Base-by-base conservation (phyloP, 2,888 invertebrate species). In the Criorhina ranunculi region DNA sequence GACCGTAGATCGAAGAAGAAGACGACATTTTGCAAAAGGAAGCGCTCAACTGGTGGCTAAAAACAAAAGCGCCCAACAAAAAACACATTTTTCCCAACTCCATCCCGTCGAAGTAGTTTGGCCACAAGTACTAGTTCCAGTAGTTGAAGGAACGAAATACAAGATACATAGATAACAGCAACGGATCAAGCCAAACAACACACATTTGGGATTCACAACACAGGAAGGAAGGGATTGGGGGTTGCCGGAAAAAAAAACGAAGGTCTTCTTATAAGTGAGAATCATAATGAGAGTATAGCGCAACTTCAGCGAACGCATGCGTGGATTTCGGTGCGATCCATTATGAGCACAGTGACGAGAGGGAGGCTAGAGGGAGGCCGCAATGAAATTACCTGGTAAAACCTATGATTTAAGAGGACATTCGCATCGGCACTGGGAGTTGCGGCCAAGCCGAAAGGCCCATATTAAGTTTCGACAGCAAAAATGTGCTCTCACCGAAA, bases 401-500 rank as follows among this genome's bases (percentile, higher is more conserved):
- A 69, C 69, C 67, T 69, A 80, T 80, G 67, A 75, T 80, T 69
- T 60, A 81, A 81, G 62, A 81, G 75, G 75, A 81, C 75, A 76
- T 62, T 81, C 80, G 69, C 80, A 76, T 81, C 75, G 79, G 35
- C n/a, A 49, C 62, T 81, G 75, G n/a, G 69, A 60, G 75, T 80
- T 75, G 60, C 62, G 12, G 69, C 75, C 67, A 46, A 80, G 69
- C 75, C 67, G 55, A 80, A 75, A 75, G 75, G 75, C 75, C 75
- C 80, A 80, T 80, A 80, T 80, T 80, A 80, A 75, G 80, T 75
- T 80, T 80, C 80, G 69, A 67, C 75, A 80, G 75, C 78, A 78
- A 69, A 77, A 77, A 67, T 80, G 78, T 62, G 62, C 37, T 33
- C 69, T 55, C 69, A 51, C 60, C 62, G 60, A 75, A 75, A 75